Conservation (phyloP, 2,888 invertebrate species). For the Plusia festucae region DNA sequence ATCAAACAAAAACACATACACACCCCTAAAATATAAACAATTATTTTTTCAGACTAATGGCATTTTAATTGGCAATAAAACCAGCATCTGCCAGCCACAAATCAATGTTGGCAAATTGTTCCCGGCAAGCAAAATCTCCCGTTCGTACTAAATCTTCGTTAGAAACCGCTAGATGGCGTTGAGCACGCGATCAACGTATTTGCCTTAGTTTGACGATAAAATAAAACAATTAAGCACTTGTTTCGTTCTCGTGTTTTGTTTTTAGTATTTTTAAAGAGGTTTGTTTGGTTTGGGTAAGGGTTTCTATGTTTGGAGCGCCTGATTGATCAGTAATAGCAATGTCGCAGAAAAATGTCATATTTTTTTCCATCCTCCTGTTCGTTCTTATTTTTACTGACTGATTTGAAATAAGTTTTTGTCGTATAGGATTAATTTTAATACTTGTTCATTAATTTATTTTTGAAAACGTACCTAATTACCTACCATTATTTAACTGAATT, state of each 20-base stretch:
- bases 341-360: not conserved
- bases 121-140: slow-evolving; percentile 64
- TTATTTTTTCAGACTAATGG: slow-evolving; percentile 61
- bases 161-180: slow-evolving; percentile 71
- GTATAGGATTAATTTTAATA: too few relatives aligned
- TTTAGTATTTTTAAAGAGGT: not conserved
- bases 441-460: too few relatives aligned
- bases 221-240: not conserved
- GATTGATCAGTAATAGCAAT: not conserved
- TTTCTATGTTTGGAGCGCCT: not conserved
- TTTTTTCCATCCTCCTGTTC: not conserved
- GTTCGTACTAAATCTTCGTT: slow-evolving; percentile 76
- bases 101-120: slow-evolving; percentile 73
- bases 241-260: not conserved
- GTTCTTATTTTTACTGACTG: not conserved
- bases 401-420: not conserved
- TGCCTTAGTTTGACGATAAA: slow-evolving; percentile 9
- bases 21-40: slow-evolving; percentile 33
- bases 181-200: slow-evolving; percentile 71
- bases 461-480: too few relatives aligned
- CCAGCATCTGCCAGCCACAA: slow-evolving; percentile 66
- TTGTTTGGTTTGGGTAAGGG: not conserved
- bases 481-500: too few relatives aligned
- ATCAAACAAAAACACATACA: slow-evolving; percentile 14
- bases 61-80: slow-evolving; percentile 74